These are phyloP conservation scores for Palloptera scutellata DNA, from an alignment of 2,888 invertebrate species.

Conservation along the genomic window DNA sequence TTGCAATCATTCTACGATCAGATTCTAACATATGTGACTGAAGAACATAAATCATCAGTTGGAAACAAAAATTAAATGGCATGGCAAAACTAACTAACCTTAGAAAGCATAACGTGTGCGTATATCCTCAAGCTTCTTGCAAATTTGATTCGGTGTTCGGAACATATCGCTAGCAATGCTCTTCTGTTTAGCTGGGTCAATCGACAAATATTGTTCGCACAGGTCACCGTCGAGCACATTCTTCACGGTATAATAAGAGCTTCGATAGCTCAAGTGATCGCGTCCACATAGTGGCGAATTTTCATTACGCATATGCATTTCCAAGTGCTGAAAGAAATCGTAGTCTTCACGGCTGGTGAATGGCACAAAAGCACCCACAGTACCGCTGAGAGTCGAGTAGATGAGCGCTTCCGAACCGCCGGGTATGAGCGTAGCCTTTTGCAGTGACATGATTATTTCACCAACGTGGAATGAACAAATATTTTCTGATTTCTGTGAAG, in stretches of 20 bases:
- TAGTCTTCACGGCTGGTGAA: slow-evolving; percentile 97
- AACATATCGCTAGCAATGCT: slow-evolving; percentile 94
- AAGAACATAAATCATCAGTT: slow-evolving; percentile 35
- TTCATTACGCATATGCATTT: slow-evolving; percentile 99
- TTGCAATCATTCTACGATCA: slow-evolving; percentile 34
- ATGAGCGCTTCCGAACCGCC: slow-evolving; percentile 97
- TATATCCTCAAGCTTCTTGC: slow-evolving; percentile 98
- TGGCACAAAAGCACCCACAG: slow-evolving; percentile 91
- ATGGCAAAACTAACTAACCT: slow-evolving; percentile 29
- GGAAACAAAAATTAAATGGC: slow-evolving; percentile 6
- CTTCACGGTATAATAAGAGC: slow-evolving; percentile 92
- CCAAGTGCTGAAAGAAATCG: slow-evolving; percentile 98
- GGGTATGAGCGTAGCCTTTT: slow-evolving; percentile 94
- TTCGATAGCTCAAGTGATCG: slow-evolving; percentile 96
- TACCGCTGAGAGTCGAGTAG: slow-evolving; percentile 94
- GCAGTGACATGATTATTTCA: slow-evolving; percentile 94
- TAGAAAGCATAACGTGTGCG: slow-evolving; percentile 99
- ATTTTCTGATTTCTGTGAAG: slow-evolving; percentile 96
- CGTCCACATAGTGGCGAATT: slow-evolving; percentile 95
- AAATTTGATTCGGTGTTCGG: slow-evolving; percentile 94
- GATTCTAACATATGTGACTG: slow-evolving; percentile 39
- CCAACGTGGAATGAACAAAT: slow-evolving; percentile 94
- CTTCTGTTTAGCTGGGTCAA: slow-evolving; percentile 93
- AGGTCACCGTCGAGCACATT: slow-evolving; percentile 99
- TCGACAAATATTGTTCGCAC: slow-evolving; percentile 97